Conservation (phyloP, 2,888 invertebrate species). For the Cosmia pyralina region DNA sequence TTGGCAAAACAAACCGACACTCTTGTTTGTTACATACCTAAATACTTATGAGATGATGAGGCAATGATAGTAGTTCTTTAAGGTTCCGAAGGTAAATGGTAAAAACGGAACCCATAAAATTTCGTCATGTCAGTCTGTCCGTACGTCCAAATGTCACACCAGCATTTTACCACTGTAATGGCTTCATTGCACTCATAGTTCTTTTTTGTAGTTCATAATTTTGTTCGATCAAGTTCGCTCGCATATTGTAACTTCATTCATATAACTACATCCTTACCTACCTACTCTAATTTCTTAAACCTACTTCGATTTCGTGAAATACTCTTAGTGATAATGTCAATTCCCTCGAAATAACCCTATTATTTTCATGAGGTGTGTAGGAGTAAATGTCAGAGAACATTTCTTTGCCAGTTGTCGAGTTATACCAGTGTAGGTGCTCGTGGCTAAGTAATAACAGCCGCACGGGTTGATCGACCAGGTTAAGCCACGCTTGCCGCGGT, state of each 20-base stretch:
- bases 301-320: not conserved
- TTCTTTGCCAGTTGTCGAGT: not conserved
- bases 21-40: not conserved
- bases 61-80: not conserved
- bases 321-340: not conserved
- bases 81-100: no score
- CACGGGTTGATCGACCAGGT: no score
- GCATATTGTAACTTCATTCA: constrained; percentile 4
- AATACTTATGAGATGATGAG: not conserved
- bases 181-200: not conserved
- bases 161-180: not conserved
- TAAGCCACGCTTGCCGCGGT: no score
- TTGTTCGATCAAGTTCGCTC: not conserved
- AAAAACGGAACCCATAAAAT: no score
- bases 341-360: constrained; percentile 7
- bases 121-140: no score
- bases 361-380: not conserved
- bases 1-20: not conserved
- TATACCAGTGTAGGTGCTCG: not conserved
- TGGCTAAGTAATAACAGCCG: no score
- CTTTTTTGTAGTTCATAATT: not conserved
- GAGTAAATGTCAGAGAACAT: not conserved
- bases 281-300: constrained; percentile 6
- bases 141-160: no score
- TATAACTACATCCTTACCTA: no score